Base-by-base conservation (phyloP, 2,113 vertebrate genomes). In the Stercorarius parasiticus region DNA sequence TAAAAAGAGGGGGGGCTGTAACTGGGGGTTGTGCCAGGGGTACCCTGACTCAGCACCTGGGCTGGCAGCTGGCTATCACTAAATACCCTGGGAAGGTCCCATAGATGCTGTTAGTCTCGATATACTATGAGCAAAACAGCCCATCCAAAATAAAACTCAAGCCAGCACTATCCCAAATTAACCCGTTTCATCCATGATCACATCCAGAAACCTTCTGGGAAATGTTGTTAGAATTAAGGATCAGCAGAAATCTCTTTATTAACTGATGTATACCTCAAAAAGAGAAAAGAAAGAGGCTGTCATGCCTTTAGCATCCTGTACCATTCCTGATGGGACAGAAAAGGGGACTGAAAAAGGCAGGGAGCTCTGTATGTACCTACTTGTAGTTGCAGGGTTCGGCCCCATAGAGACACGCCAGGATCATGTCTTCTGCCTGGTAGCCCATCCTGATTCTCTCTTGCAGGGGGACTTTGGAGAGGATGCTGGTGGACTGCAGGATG, bases 351-450 rank as follows among this genome's bases (percentile, higher is more conserved):
- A 6, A 47, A 32, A 47, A 34, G 59, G 36, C 65, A 8, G 66
- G 83, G 25, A 62, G 69, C 36, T 70, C 3, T 0, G 69, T 0
- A 4, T 53, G 52, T 71, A 74, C 98, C 47, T 96, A 99, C 98
- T 98, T 98, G 97, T 98, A 88, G 73, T 96, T 98, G 97, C 98
- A 98, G 80, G 98, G 97, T 5, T 98, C 98, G 0, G 98, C 97
- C 25, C 98, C 98, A 0, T 98, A 99, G 69, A 98, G 97, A 93
- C 98, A 99, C 0, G 98, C 98, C 71, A 98, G 98, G 95, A 99
- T 98, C 95, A 99, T 97, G 78, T 96, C 98, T 56, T 98, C 95
- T 1, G 95, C 97, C 4, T 97, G 93, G 97, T 98, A 98, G 62
- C 98, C 98, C 98, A 98, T 98, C 61, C 90, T 38, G 42, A 97